Conservation (phyloP, 2,113 vertebrate species). For the Notarius quadriscutis region DNA sequence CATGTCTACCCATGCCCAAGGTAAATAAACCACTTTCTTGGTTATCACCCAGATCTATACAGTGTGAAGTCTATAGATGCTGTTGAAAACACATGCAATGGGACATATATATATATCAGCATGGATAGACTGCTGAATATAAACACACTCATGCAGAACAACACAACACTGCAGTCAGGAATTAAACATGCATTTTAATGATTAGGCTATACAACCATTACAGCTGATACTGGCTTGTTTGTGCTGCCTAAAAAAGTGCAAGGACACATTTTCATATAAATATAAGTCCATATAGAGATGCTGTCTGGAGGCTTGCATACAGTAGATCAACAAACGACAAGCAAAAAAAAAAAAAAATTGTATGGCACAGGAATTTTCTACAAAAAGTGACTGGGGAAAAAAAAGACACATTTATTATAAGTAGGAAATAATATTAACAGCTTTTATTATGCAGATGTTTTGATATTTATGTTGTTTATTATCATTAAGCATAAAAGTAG, state of each 20-base stretch:
- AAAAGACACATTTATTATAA: not conserved
- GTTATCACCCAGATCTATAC: not conserved
- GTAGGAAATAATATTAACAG: not conserved
- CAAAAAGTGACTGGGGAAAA: not conserved
- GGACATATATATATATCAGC: not conserved
- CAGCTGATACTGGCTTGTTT: not conserved
- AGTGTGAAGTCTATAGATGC: not conserved
- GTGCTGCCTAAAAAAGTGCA: not conserved
- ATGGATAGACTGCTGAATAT: constrained; percentile 7
- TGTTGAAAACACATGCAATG: not conserved
- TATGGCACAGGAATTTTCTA: too few relatives aligned
- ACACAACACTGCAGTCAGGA: not conserved
- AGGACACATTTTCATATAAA: not conserved
- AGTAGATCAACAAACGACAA: not conserved
- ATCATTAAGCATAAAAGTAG: constrained; percentile 16
- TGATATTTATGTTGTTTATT: not conserved
- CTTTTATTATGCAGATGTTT: not conserved
- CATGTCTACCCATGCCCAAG: not conserved
- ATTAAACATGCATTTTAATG: constrained; percentile 17
- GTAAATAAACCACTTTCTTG: not conserved
- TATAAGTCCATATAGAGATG: not conserved
- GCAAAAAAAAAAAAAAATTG: too few relatives aligned
- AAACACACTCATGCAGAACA: constrained; percentile 1
- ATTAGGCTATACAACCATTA: not conserved
- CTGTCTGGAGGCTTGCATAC: not conserved